Percentiles rank a stretch among this genome's conserved stretches.
Conservation (phyloP, 2,113 vertebrate species). For the Rana temporaria region DNA sequence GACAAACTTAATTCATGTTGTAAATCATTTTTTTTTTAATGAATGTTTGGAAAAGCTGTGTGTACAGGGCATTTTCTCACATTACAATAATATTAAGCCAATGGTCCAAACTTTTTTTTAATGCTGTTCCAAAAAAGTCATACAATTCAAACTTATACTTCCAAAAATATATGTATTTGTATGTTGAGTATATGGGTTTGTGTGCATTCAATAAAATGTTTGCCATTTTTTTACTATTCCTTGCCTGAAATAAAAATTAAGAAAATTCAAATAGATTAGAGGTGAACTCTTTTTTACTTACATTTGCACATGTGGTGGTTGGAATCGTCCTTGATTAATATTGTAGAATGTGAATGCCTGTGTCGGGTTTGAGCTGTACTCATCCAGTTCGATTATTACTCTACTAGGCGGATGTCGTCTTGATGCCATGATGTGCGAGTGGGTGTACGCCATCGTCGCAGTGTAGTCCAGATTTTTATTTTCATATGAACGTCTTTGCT, state of each 20-base stretch:
- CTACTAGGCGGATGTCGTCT: conserved; percentile 82
- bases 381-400: conserved; percentile 89
- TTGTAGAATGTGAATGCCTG: conserved; percentile 99
- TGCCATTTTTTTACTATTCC: background rate
- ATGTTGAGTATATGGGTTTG: background rate
- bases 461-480: conserved; percentile 52
- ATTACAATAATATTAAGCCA: no score
- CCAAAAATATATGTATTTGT: no score
- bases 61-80: no score
- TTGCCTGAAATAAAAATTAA: background rate
- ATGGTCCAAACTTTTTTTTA: no score
- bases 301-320: conserved; percentile 97
- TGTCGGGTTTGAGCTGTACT: conserved; percentile 96
- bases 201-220: background rate
- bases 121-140: no score
- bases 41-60: no score
- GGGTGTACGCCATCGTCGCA: conserved; percentile 87
- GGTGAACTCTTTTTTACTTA: conserved; percentile 67
- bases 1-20: no score
- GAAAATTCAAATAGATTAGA: background rate
- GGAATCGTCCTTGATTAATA: conserved; percentile 98
- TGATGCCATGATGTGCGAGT: conserved; percentile 92
- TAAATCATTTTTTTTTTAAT: no score
- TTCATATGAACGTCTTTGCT: conserved; percentile 67
- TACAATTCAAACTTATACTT: no score